Evolutionary conservation across 2,888 invertebrate genomes (phyloP), one percentile per base, ranked within the genome.

Genomic region (Mesoligia furuncula): DNA sequence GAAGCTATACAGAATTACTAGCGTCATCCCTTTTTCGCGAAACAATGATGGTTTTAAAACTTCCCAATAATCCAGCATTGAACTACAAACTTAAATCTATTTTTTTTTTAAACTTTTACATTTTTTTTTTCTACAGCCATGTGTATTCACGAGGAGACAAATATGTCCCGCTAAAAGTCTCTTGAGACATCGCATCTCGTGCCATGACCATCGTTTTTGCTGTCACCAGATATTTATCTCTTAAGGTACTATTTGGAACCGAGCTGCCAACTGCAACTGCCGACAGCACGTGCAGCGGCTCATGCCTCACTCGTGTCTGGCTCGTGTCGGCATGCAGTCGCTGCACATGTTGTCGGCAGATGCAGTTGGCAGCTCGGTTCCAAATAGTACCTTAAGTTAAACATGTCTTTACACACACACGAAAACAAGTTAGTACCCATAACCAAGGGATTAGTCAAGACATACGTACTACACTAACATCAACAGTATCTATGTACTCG

Each of bases 401-500:
- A 62, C 62, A 20, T 31, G 20, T 9, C 31, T 31, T 20, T 31
- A 71, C 20, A 66, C 15, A n/a, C 24, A 73, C n/a, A 62, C 24
- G 36, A 13, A 59, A 81, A 45, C 20, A 5, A 45, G 74, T 81
- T 81, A 85, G 85, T 85, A 84, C 70, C 85, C 48, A 20, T 15
- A 45, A 76, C 77, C 81, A 20, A 15, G 48, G 59, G 42, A 74
- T 86, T 84, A 86, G 82, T 86, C 5, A 42, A 77, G 8, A n/a
- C 27, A 77, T 87, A 91, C 89, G 87, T 90, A 93, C 92, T 80
- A 93, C 90, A 95, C 95, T 95, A 92, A 98, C 98, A 94, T 98
- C 98, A 82, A 98, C 97, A 24, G 98, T 98, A 94, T 98, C 98
- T 77, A 98, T 98, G 92, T 98, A 98, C 94, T 98, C 98, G 91